Percentiles rank a stretch among this genome's conserved stretches.
These are phyloP conservation scores for Nematopogon swammerdamellus DNA, from an alignment of 2,888 invertebrate genomes.

Conservation along the genomic window DNA sequence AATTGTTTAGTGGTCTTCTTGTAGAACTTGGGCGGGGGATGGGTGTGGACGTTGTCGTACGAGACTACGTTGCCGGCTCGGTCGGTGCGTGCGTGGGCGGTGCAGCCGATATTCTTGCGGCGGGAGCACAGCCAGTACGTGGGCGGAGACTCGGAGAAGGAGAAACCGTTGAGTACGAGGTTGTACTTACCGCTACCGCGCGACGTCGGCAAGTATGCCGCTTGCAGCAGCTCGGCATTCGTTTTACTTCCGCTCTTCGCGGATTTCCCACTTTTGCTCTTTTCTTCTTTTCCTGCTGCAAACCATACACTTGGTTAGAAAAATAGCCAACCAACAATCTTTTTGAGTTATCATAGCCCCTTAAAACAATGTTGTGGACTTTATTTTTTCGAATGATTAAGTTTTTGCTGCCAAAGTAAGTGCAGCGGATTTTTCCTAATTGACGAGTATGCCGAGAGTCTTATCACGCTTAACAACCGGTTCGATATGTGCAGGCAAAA, in stretches of 20 bases:
- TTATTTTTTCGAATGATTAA: too few relatives aligned
- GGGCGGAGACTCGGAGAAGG: slow-evolving; percentile 21
- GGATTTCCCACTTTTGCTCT: background rate
- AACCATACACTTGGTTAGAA: too few relatives aligned
- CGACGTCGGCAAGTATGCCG: slow-evolving; percentile 33
- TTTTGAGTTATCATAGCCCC: too few relatives aligned
- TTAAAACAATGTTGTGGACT: too few relatives aligned
- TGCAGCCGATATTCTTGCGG: slow-evolving; percentile 19
- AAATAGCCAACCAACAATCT: too few relatives aligned
- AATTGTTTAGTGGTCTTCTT: slow-evolving; percentile 28
- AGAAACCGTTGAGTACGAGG: slow-evolving; percentile 30
- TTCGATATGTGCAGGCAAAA: too few relatives aligned
- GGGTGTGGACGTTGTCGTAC: slow-evolving; percentile 26
- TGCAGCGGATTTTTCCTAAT: too few relatives aligned
- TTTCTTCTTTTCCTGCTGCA: background rate
- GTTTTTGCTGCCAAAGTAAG: too few relatives aligned
- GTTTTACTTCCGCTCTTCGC: too few relatives aligned
- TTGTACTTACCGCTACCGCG: slow-evolving; percentile 29
- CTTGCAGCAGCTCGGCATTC: too few relatives aligned
- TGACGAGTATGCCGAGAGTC: too few relatives aligned
- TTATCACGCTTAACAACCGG: too few relatives aligned
- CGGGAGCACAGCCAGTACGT: slow-evolving; percentile 30
- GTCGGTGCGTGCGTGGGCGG: slow-evolving; percentile 33
- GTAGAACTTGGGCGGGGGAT: slow-evolving; percentile 30
- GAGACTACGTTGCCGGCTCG: slow-evolving; percentile 25